phyloP scores from a whole-genome alignment of 2,113 vertebrate species.

The Spermophilus dauricus region DNA sequence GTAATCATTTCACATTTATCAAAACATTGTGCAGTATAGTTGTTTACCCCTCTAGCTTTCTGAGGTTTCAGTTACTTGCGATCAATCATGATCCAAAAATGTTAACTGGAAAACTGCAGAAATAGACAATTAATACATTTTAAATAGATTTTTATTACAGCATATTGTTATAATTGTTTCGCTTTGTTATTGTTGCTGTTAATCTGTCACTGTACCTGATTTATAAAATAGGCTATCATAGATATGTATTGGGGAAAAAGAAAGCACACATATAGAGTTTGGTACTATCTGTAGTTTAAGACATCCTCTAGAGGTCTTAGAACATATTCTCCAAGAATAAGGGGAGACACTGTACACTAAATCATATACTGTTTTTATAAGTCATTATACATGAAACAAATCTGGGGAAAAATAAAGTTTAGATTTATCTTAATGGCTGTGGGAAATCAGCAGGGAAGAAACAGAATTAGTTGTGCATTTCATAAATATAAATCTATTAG shows the following conservation, averaged over 20 bases:
- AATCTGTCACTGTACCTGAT: not conserved
- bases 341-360: not conserved
- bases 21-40: not conserved
- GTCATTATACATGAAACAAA: not conserved
- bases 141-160: not conserved
- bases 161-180: not conserved
- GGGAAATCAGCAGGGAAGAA: not conserved
- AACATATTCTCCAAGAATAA: not conserved
- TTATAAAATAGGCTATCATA: not conserved
- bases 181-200: not conserved
- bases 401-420: not conserved
- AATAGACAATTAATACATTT: not conserved
- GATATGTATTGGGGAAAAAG: not conserved
- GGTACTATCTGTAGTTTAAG: not conserved
- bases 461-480: conserved; percentile 5
- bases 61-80: not conserved
- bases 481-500: conserved; percentile 9
- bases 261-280: not conserved
- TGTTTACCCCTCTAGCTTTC: not conserved
- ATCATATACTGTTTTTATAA: not conserved
- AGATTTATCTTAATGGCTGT: not conserved
- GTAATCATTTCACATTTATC: not conserved
- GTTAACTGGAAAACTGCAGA: not conserved
- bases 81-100: not conserved
- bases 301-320: not conserved